phyloP scores from a whole-genome alignment of 2,888 invertebrate genomes.

The Ophioninae sp. region DNA sequence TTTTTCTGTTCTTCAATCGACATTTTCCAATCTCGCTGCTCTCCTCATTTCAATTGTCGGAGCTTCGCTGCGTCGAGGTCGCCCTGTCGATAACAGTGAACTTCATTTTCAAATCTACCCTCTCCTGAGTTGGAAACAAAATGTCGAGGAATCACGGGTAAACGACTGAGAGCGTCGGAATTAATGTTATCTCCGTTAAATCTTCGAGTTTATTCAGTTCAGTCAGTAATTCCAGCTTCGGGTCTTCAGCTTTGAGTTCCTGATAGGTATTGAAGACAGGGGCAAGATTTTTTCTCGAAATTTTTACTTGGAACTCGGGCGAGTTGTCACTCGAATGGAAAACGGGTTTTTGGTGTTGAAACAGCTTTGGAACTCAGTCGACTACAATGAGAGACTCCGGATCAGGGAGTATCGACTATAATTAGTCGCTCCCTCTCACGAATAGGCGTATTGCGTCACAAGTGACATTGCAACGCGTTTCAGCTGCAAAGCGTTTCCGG shows the following conservation, averaged over 20 bases:
- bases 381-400: not conserved
- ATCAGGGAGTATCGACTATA: conserved; percentile 42
- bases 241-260: too few species aligned
- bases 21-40: conserved; percentile 28
- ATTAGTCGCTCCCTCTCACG: conserved; percentile 49
- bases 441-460: conserved; percentile 40
- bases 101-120: not conserved
- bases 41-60: conserved; percentile 18
- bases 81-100: conserved; percentile 24
- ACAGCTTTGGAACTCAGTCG: not conserved
- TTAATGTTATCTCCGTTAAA: not conserved
- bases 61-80: not conserved
- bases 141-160: not conserved
- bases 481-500: conserved; percentile 53
- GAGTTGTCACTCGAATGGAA: not conserved
- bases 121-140: not conserved
- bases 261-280: too few species aligned
- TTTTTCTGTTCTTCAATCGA: not conserved
- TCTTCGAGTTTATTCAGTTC: not conserved
- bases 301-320: not conserved
- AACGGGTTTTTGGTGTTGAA: not conserved
- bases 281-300: not conserved
- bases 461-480: conserved; percentile 33
- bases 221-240: too few species aligned
- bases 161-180: not conserved